These are phyloP conservation scores for Aelia acuminata DNA, from an alignment of 2,888 invertebrate species.

Conservation along the genomic window DNA sequence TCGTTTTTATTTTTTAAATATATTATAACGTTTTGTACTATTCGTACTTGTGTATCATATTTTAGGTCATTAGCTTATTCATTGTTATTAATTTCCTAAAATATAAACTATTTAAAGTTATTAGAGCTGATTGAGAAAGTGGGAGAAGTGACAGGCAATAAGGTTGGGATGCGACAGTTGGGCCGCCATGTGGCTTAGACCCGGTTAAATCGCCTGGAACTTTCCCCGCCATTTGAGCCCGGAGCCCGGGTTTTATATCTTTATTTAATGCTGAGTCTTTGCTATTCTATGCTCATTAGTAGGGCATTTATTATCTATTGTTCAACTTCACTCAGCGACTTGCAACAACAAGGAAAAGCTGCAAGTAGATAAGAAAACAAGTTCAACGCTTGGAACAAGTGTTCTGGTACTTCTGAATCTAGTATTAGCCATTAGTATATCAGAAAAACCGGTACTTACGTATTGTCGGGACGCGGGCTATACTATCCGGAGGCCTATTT, in stretches of 20 bases:
- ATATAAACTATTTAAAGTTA: neutral
- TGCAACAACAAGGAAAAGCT: neutral
- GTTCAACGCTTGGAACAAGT: neutral
- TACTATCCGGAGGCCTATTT: too few species aligned
- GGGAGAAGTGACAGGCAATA: constrained; percentile 12
- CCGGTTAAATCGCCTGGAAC: constrained; percentile 52
- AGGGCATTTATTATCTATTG: constrained; percentile 37
- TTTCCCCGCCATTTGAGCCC: constrained; percentile 42
- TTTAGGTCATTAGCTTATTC: too few species aligned
- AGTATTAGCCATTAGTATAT: too few species aligned
- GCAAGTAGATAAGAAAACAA: neutral
- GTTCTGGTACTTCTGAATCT: neutral
- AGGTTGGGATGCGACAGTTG: constrained; percentile 4
- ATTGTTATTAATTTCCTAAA: neutral
- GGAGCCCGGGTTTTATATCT: constrained; percentile 32
- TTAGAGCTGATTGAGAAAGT: constrained; percentile 21
- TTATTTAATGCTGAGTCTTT: constrained; percentile 43
- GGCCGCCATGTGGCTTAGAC: neutral
- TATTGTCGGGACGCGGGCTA: too few species aligned
- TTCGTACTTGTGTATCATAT: too few species aligned
- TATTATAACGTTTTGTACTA: too few species aligned
- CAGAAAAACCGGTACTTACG: too few species aligned
- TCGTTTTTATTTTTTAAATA: too few species aligned
- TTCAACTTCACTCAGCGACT: neutral
- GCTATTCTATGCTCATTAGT: constrained; percentile 32